Evolutionary conservation across 1,140 invertebrate species (phyloP).

Genomic region (Pristionchus pacificus): DNA sequence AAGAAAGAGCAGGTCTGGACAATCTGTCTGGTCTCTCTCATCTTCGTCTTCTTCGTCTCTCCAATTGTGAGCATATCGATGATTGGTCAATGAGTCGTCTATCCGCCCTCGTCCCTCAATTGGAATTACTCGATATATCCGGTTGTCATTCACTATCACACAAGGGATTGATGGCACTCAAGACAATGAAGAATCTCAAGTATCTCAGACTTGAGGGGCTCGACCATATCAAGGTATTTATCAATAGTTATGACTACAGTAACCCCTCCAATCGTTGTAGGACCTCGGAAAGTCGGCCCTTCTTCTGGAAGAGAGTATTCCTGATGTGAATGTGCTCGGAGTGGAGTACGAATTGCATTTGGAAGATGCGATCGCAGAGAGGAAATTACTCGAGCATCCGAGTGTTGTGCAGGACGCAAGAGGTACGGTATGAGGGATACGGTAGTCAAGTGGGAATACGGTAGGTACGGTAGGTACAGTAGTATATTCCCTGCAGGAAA

Average conservation of each 20-base stretch:
- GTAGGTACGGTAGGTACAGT: too few species aligned
- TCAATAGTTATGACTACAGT: slow-evolving; percentile 4
- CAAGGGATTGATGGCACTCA: slow-evolving; percentile 65
- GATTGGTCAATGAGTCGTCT: slow-evolving; percentile 74
- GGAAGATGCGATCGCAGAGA: slow-evolving; percentile 44
- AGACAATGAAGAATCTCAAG: slow-evolving; percentile 63
- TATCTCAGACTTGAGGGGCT: slow-evolving; percentile 57
- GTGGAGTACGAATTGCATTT: slow-evolving; percentile 54
- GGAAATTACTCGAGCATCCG: slow-evolving; percentile 40
- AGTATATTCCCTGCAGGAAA: too few species aligned
- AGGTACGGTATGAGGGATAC: slow-evolving; percentile 29
- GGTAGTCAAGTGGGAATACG: not conserved
- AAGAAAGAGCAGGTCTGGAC: slow-evolving; percentile 52
- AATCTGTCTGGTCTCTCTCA: slow-evolving; percentile 61
- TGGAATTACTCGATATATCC: slow-evolving; percentile 73
- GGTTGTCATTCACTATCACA: slow-evolving; percentile 67
- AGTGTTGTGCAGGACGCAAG: slow-evolving; percentile 50
- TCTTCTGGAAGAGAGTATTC: slow-evolving; percentile 58
- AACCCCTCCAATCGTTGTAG: too few species aligned
- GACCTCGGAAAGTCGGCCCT: slow-evolving; percentile 56
- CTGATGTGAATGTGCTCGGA: slow-evolving; percentile 55
- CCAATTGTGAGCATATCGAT: slow-evolving; percentile 67
- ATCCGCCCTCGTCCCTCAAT: slow-evolving; percentile 62
- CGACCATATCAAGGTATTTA: slow-evolving; percentile 39
- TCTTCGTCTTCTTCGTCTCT: slow-evolving; percentile 68